A percentile compares a stretch with the other conserved stretches of the same genome.
phyloP scores from a whole-genome alignment of 2,888 invertebrate genomes.

The Meliscaeva auricollis region DNA sequence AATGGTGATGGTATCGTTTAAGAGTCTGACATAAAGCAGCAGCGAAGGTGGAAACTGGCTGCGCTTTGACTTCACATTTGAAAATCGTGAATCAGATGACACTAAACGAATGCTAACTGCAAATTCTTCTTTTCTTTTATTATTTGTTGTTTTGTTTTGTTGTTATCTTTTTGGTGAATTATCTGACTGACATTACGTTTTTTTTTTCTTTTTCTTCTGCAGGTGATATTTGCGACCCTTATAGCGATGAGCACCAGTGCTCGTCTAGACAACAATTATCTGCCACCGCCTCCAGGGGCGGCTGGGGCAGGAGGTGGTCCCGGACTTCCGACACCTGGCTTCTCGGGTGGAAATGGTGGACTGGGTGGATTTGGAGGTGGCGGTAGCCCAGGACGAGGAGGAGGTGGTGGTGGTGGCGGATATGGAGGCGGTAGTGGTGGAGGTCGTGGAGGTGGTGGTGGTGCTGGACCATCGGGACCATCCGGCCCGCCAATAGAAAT shows the following conservation, averaged over 20 bases:
- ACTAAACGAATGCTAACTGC: conserved; percentile 61
- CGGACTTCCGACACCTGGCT: conserved; percentile 82
- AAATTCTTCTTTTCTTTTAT: not conserved
- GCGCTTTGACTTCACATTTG: conserved; percentile 34
- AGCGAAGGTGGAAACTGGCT: conserved; percentile 10
- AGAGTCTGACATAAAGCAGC: conserved; percentile 53
- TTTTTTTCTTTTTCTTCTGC: conserved; percentile 77
- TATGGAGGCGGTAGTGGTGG: conserved; percentile 79
- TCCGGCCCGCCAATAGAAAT: conserved; percentile 85
- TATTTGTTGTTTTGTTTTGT: not conserved
- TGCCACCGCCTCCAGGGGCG: conserved; percentile 85
- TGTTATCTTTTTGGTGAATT: conserved; percentile 6
- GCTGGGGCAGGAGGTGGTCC: conserved; percentile 83
- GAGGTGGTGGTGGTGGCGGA: conserved; percentile 79
- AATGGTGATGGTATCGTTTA: conserved; percentile 63
- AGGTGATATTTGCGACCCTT: conserved; percentile 84
- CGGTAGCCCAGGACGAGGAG: conserved; percentile 80
- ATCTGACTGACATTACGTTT: conserved; percentile 46
- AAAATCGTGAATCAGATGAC: conserved; percentile 71
- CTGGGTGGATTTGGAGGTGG: conserved; percentile 82
- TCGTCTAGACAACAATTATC: conserved; percentile 86
- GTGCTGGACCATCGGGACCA: conserved; percentile 79
- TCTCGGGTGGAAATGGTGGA: conserved; percentile 82
- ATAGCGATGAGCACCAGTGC: conserved; percentile 84
- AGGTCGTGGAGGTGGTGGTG: conserved; percentile 79